Evolutionary conservation across 2,797 vertebrate genomes (phyloP).

Genomic region (Eulemur coronatus): DNA sequence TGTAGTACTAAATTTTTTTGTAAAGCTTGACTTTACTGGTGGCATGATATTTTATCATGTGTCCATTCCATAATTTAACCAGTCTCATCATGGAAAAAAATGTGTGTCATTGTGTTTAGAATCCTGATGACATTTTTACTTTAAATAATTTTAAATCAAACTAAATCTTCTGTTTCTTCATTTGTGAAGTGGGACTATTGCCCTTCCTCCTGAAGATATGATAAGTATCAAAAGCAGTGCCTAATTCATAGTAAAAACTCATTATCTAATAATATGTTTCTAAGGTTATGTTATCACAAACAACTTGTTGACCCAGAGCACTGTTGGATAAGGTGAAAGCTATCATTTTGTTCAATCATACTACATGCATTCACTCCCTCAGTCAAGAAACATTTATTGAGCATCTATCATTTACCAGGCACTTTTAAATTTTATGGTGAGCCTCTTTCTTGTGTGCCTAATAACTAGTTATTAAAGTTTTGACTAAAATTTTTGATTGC

Average conservation of each 20-base stretch:
- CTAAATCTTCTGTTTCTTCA: neutral
- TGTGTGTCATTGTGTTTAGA: neutral
- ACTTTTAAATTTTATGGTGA: neutral
- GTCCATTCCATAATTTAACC: neutral
- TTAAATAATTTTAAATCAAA: neutral
- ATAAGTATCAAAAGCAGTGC: neutral
- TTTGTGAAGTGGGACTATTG: neutral
- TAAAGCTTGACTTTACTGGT: neutral
- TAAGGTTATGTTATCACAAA: neutral
- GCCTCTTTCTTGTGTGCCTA: neutral
- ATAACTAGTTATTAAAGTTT: conserved; percentile 23
- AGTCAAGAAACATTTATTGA: neutral
- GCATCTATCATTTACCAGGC: neutral
- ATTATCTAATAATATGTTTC: neutral
- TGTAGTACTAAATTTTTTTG: neutral
- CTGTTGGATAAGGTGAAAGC: neutral
- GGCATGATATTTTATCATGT: neutral
- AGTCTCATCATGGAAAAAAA: neutral
- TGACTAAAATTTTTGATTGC: conserved; percentile 22
- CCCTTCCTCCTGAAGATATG: neutral
- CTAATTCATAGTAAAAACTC: neutral
- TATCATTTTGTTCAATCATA: neutral
- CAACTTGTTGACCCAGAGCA: neutral
- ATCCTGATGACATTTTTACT: neutral
- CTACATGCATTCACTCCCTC: neutral